phyloP scores from a whole-genome alignment of 2,113 vertebrate genomes.

The Clupea harengus region DNA sequence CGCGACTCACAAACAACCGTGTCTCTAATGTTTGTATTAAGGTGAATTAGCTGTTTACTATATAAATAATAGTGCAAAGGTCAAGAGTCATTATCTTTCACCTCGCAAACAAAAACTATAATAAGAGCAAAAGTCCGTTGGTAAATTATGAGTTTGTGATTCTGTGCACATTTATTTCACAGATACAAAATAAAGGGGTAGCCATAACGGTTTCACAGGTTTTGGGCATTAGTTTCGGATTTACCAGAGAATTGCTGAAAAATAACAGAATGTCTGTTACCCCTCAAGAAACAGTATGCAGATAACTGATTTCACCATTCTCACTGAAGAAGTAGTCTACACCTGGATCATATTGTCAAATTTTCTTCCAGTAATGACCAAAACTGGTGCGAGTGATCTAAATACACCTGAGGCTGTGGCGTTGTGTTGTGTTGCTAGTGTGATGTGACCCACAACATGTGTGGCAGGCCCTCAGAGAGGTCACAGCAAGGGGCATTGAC shows the following conservation, averaged over 20 bases:
- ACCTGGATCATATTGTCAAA: background rate
- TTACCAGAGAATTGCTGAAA: background rate
- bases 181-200: background rate
- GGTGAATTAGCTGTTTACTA: background rate
- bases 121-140: background rate
- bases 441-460: background rate
- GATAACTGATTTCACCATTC: background rate
- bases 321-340: background rate
- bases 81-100: background rate
- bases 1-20: background rate
- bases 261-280: background rate
- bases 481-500: conserved; percentile 22
- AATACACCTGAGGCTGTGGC: background rate
- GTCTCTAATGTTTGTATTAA: background rate
- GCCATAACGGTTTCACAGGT: background rate
- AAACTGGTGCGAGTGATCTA: background rate
- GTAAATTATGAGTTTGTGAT: background rate
- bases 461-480: background rate
- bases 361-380: background rate
- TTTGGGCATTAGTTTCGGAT: background rate
- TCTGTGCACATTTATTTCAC: background rate
- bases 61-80: background rate
- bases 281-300: background rate
- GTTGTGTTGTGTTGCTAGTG: background rate
- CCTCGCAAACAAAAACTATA: background rate